Percentiles rank a stretch among this genome's conserved stretches.
These are phyloP conservation scores for Ophraella communa DNA, from an alignment of 2,888 invertebrate species.

Conservation along the genomic window DNA sequence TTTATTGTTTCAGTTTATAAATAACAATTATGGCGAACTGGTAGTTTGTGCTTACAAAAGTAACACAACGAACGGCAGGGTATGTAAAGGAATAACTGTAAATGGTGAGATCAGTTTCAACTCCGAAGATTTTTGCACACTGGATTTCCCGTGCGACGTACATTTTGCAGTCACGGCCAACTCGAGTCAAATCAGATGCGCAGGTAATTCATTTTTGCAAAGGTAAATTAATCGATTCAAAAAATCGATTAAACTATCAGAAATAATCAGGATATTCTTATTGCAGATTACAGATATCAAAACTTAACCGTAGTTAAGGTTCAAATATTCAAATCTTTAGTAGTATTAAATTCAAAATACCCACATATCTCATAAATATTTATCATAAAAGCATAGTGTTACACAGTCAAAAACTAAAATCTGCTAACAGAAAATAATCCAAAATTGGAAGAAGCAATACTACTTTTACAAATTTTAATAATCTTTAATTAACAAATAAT, in stretches of 20 bases:
- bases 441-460: no score
- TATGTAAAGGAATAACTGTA: slow-evolving; percentile 62
- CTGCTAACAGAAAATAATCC: no score
- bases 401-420: no score
- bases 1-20: slow-evolving; percentile 52
- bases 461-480: no score
- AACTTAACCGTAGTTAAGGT: no score
- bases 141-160: slow-evolving; percentile 54
- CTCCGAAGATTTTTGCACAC: slow-evolving; percentile 63
- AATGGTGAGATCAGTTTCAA: slow-evolving; percentile 61
- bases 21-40: slow-evolving; percentile 55
- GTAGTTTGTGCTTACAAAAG: slow-evolving; percentile 49
- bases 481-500: no score
- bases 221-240: background rate
- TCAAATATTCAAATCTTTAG: no score
- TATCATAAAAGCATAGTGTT: no score
- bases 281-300: no score
- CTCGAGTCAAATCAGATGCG: slow-evolving; percentile 64
- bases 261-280: background rate
- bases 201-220: slow-evolving; percentile 59
- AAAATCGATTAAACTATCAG: background rate
- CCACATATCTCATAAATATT: no score
- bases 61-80: slow-evolving; percentile 49
- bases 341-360: no score
- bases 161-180: slow-evolving; percentile 63